Evolutionary conservation across 1,140 invertebrate genomes (phyloP).

Genomic region (Leptestheria dahalacensis): DNA sequence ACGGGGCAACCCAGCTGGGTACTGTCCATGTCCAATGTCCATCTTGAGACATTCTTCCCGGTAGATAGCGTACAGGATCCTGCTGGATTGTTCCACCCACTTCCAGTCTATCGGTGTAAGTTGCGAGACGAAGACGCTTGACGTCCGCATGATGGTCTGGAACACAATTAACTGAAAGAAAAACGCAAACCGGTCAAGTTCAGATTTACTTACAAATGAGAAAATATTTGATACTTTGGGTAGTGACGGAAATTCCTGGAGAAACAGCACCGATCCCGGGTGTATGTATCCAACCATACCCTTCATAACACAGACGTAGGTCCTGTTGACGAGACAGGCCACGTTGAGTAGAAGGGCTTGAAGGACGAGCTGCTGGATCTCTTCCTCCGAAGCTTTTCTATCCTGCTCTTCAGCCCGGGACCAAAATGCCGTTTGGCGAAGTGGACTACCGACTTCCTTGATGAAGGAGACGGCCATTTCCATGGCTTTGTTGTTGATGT

Average conservation of each 20-base stretch:
- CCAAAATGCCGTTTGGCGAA: background rate
- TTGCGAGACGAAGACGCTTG: background rate
- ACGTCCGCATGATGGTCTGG: background rate
- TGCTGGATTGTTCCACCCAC: background rate
- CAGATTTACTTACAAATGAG: background rate
- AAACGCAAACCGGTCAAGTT: no score
- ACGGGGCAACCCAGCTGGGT: background rate
- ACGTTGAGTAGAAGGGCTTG: constrained; percentile 3
- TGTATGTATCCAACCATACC: background rate
- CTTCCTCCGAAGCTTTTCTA: background rate
- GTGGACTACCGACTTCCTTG: background rate
- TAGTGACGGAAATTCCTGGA: background rate
- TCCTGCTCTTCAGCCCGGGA: background rate
- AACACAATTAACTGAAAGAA: background rate
- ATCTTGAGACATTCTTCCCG: background rate
- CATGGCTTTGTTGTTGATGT: constrained; percentile 5
- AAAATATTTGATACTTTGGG: no score
- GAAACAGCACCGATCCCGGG: constrained; percentile 3
- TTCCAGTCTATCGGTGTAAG: background rate
- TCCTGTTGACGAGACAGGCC: constrained; percentile 3
- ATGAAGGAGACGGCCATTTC: background rate
- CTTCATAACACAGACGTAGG: background rate
- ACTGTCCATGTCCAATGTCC: background rate
- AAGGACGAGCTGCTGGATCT: background rate
- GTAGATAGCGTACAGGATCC: background rate